Evolutionary conservation across 1,140 invertebrate genomes (phyloP), one percentile per base, ranked within the genome.

Genomic region (Trichonephila clavata): DNA sequence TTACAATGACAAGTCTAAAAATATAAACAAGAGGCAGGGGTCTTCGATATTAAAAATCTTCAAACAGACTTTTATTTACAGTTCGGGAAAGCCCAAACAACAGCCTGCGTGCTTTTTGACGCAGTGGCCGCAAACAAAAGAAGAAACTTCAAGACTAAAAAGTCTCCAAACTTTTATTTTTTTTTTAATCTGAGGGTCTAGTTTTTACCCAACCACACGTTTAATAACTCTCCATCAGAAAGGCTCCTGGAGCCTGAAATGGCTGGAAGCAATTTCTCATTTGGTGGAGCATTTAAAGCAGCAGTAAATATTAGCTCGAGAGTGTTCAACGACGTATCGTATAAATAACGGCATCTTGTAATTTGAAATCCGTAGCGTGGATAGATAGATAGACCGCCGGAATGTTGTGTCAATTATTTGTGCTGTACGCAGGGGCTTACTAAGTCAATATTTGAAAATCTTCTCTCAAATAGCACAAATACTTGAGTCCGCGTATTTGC

Each of bases 341-440:
- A 93, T 93, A 93, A 93, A 93, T 93, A 93, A 93, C 92, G 86
- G 84, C 92, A 93, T 93, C 68, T 77, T 81, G 86, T 94, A 94
- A 94, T 94, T 94, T 94, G 68, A 90, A 94, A 94, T 94, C 80
- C 87, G 32, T 60, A 59, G 50, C 84, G 27, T 60, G 63, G 84
- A 93, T 87, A 88, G 63, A 93, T 65, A 65, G 92, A 90, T 59
- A 87, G 87, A 90, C 71, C 86, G 80, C 57, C 65, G 84, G 65
- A 87, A 93, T 93, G 92, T 93, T 93, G 92, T 93, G 93, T 94
- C 93, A 89, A 94, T 94, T 94, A 94, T 94, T 94, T 94, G 93
- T 81, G 93, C 86, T 89, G 86, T 86, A 94, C 87, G 93, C 60
- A 24, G 87, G 86, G 80, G 86, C 86, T 59, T 89, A 71, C 86